phyloP scores from a whole-genome alignment of 1,140 invertebrate species.

The Sesamia nonagrioides region DNA sequence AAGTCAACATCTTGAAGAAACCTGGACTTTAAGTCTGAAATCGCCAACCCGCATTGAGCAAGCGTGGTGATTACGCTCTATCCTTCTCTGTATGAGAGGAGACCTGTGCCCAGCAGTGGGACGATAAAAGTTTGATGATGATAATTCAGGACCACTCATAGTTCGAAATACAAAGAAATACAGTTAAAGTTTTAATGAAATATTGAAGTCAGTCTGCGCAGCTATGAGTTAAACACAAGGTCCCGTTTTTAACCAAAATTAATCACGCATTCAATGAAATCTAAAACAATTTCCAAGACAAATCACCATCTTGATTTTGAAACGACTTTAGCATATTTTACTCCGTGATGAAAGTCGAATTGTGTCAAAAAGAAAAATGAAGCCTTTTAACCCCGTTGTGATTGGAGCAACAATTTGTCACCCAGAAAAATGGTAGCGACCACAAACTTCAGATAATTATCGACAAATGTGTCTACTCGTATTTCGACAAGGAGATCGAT shows the following conservation, averaged over 20 bases:
- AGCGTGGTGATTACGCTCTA: no score
- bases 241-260: neutral
- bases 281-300: neutral
- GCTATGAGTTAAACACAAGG: no score
- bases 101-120: no score
- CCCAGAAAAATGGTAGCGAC: slow-evolving; percentile 32
- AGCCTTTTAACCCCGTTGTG: slow-evolving; percentile 21
- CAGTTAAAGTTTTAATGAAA: no score
- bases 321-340: slow-evolving; percentile 11
- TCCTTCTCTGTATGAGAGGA: no score
- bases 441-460: slow-evolving; percentile 35
- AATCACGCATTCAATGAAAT: neutral
- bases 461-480: slow-evolving; percentile 23
- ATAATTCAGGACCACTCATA: no score
- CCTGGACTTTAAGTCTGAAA: no score
- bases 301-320: slow-evolving; percentile 8
- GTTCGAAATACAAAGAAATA: no score
- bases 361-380: slow-evolving; percentile 37
- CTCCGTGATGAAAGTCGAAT: slow-evolving; percentile 18
- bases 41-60: no score
- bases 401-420: slow-evolving; percentile 36
- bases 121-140: no score
- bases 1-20: no score
- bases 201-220: no score
- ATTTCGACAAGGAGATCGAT: slow-evolving; percentile 17